Base-by-base conservation (phyloP, 2,797 vertebrate genomes). In the Phrynocephalus guinanensis region DNA sequence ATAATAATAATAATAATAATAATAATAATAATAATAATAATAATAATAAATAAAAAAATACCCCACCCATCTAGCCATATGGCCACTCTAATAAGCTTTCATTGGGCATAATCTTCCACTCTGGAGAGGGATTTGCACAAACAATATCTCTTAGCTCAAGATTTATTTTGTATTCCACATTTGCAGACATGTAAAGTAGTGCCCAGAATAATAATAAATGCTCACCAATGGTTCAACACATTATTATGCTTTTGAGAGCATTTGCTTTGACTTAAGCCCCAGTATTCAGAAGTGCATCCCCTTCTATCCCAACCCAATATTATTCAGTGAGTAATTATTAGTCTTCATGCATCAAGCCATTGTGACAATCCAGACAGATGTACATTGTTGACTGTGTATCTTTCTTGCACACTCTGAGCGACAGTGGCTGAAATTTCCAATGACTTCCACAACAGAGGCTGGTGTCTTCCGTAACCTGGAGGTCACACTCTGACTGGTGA, bases 281-380 rank as follows among this genome's bases (percentile, higher is more conserved):
- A 48, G 92, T 92, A 56, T 90, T 90, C 86, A 68, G 9, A 28
- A 83, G 72, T 86, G 68, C 48, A 68, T 33, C 80, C 89, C 78
- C 67, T 87, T 30, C 22, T 26, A 38, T 52, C 9, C 6, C 20
- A 24, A 24, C 26, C 48, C n/a, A 56, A 66, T 88, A 91, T 79
- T 84, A 86, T 86, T 91, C 79, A 88, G 80, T 81, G 66, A 82
- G 82, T 91, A 92, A 93, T 94, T 88, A 91, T 84, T 93, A 88
- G 89, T 92, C 91, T 93, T 91, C 90, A 82, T 82, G 89, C 86
- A 92, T 86, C 87, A 95, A 93, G 92, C 73, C 85, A 94, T 92
- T 50, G 85, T 93, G 92, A 92, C 87, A 88, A 92, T 93, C 86
- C 90, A 93, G 84, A 91, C 88, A 93, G 92, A 93, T 91, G 89